Evolutionary conservation across 1,140 invertebrate genomes (phyloP).

Genomic region (Choristoneura fumiferana): DNA sequence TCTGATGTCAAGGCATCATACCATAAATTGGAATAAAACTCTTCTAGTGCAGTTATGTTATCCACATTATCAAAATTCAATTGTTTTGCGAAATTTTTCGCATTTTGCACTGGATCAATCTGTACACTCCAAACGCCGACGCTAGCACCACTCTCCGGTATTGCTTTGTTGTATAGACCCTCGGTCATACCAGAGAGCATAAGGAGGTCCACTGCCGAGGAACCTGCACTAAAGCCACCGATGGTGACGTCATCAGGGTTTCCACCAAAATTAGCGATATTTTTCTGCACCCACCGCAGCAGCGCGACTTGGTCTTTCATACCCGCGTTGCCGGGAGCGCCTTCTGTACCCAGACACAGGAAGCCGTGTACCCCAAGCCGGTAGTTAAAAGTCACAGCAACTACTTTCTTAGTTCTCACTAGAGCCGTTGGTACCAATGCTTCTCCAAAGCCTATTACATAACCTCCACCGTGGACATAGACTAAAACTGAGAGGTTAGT

Average conservation of each 20-base stretch:
- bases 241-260: conserved; percentile 49
- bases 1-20: conserved; percentile 31
- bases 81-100: conserved; percentile 36
- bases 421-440: conserved; percentile 27
- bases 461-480: conserved; percentile 45
- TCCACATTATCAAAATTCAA: conserved; percentile 33
- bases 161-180: conserved; percentile 48
- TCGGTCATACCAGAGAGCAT: conserved; percentile 39
- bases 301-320: conserved; percentile 42
- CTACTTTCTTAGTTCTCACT: conserved; percentile 27
- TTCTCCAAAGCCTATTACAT: conserved; percentile 30
- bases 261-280: conserved; percentile 50
- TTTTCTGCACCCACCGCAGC: conserved; percentile 36
- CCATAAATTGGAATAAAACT: conserved; percentile 42
- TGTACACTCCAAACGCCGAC: conserved; percentile 33
- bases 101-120: conserved; percentile 41
- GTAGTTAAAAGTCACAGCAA: conserved; percentile 39
- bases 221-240: conserved; percentile 44
- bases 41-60: conserved; percentile 42
- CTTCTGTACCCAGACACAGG: conserved; percentile 37
- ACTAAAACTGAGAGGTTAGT: conserved; percentile 55
- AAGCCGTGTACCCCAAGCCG: conserved; percentile 36
- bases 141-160: conserved; percentile 37
- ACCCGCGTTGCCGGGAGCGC: conserved; percentile 41
- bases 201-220: conserved; percentile 38